Evolutionary conservation across 2,113 vertebrate species (phyloP).

Genomic region (human (Homo sapiens)): DNA sequence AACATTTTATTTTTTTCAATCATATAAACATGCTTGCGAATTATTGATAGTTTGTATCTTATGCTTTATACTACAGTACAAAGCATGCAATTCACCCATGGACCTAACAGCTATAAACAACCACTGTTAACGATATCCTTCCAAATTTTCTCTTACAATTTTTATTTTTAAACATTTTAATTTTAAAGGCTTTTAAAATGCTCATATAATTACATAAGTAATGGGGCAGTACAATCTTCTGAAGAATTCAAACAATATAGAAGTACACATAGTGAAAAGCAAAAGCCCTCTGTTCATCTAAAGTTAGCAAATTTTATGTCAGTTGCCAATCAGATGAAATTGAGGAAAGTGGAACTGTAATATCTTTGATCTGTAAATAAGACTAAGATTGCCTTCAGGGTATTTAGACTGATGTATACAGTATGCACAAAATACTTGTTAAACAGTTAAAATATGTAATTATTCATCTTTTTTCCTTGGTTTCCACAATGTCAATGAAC

Average conservation of each 20-base stretch:
- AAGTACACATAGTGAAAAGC: not conserved
- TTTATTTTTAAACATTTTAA: slow-evolving; percentile 25
- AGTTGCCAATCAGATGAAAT: not conserved
- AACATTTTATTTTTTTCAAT: not conserved
- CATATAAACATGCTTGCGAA: not conserved
- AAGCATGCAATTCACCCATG: not conserved
- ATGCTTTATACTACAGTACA: not conserved
- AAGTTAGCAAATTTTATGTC: slow-evolving; percentile 8
- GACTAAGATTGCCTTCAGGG: not conserved
- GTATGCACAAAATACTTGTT: not conserved
- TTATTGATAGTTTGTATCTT: slow-evolving; percentile 18
- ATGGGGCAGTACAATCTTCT: not conserved
- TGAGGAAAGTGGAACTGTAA: not conserved
- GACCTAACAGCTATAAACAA: not conserved
- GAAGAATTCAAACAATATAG: not conserved
- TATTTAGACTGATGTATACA: not conserved
- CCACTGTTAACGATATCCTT: not conserved
- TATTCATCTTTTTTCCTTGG: not conserved
- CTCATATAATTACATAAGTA: not conserved
- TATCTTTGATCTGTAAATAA: not conserved
- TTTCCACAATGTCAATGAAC: not conserved
- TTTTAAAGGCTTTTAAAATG: not conserved
- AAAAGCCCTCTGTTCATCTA: slow-evolving; percentile 5
- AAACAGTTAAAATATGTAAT: slow-evolving; percentile 21
- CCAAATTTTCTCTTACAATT: not conserved